A percentile compares a stretch with the other conserved stretches of the same genome.
These are phyloP conservation scores for Rhinoraja longicauda DNA, from an alignment of 2,797 vertebrate species.

Conservation along the genomic window DNA sequence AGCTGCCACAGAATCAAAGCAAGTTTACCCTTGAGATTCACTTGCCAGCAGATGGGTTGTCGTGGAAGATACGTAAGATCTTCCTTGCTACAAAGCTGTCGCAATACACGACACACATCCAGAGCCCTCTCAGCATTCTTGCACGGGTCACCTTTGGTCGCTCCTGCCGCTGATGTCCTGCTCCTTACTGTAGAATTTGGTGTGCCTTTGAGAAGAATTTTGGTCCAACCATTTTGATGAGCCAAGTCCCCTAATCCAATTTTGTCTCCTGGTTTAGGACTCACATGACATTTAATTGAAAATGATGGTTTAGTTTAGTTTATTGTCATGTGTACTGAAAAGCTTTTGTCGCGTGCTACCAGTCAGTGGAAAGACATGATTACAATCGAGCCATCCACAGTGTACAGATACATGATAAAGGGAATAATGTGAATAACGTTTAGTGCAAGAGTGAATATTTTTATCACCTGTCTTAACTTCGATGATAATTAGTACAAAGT, in stretches of 20 bases:
- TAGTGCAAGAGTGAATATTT: neutral
- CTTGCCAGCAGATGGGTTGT: neutral
- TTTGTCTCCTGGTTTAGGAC: neutral
- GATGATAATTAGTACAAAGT: neutral
- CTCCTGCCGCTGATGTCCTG: too few species aligned
- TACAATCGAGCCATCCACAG: too few species aligned
- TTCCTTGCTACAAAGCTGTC: neutral
- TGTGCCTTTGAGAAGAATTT: neutral
- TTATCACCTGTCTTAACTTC: neutral
- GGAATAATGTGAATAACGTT: too few species aligned
- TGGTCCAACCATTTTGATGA: neutral
- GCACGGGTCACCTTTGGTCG: neutral
- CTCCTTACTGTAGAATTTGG: neutral
- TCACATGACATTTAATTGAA: neutral
- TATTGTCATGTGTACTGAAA: too few species aligned
- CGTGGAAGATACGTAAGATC: neutral
- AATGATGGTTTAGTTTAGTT: too few species aligned
- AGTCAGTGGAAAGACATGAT: too few species aligned
- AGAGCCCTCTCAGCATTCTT: neutral
- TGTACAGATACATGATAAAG: too few species aligned
- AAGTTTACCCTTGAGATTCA: neutral
- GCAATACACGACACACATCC: neutral
- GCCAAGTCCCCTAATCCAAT: neutral
- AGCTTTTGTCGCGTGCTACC: too few species aligned
- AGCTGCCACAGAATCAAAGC: neutral